phyloP scores from a whole-genome alignment of 2,113 vertebrate genomes.

The Actenoides lindsayi region DNA sequence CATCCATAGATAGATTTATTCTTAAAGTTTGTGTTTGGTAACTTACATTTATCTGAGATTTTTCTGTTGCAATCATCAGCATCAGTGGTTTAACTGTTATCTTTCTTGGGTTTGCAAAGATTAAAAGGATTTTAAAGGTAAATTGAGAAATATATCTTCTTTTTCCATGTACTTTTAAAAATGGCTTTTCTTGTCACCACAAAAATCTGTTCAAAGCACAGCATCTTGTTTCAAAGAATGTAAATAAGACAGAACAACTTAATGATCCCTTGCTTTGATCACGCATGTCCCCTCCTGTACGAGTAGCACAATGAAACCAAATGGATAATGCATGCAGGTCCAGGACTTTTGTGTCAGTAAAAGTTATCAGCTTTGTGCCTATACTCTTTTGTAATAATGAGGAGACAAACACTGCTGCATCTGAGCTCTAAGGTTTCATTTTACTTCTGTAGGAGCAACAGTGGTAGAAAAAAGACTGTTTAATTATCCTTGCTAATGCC shows the following conservation, averaged over 20 bases:
- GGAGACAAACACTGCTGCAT: neutral
- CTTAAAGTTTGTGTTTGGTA: neutral
- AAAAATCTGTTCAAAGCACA: conserved; percentile 4
- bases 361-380: neutral
- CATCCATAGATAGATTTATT: conserved; percentile 38
- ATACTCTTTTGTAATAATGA: neutral
- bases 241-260: conserved; percentile 54
- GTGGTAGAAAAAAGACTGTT: neutral
- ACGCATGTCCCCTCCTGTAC: neutral
- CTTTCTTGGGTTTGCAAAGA: neutral
- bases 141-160: conserved; percentile 2
- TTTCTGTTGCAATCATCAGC: conserved; percentile 5
- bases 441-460: neutral
- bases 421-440: neutral
- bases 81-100: neutral
- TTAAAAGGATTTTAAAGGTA: neutral
- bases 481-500: neutral
- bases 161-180: neutral
- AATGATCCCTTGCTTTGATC: conserved; percentile 27
- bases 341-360: neutral
- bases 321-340: neutral
- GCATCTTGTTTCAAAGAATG: conserved; percentile 53
- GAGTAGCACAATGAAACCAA: neutral
- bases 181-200: neutral
- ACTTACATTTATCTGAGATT: neutral